Evolutionary conservation across 2,888 invertebrate species (phyloP).

Genomic region (Atethmia centrago): DNA sequence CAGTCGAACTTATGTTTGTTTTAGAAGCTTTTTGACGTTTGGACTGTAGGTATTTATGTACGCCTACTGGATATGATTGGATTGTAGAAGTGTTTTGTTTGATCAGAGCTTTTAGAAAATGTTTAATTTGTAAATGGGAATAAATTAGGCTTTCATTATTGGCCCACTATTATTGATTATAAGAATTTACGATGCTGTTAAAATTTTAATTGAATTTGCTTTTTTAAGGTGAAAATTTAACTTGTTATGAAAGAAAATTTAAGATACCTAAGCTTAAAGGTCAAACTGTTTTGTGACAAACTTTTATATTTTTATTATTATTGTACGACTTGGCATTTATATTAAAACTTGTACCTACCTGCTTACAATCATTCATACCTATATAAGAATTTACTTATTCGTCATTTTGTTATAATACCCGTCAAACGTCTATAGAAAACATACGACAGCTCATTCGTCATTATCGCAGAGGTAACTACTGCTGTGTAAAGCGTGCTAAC

Average conservation of each 20-base stretch:
- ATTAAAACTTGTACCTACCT: background rate
- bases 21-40: conserved; percentile 47
- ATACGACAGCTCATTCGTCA: conserved; percentile 36
- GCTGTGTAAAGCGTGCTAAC: background rate
- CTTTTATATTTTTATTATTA: background rate
- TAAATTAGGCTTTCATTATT: background rate
- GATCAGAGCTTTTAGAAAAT: background rate
- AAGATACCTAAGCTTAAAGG: background rate
- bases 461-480: background rate
- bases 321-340: background rate
- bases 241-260: background rate
- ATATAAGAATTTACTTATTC: conserved; percentile 49
- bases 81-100: background rate
- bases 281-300: background rate
- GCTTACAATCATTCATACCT: conserved; percentile 45
- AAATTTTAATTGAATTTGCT: background rate
- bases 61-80: conserved; percentile 45
- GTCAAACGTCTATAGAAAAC: conserved; percentile 56
- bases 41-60: conserved; percentile 16
- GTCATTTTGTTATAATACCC: conserved; percentile 57
- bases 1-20: conserved; percentile 54
- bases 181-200: background rate
- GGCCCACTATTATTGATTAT: background rate
- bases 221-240: background rate
- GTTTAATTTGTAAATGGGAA: background rate